These are phyloP conservation scores for Puffinus mauretanicus DNA, from an alignment of 2,113 vertebrate species.

Conservation along the genomic window DNA sequence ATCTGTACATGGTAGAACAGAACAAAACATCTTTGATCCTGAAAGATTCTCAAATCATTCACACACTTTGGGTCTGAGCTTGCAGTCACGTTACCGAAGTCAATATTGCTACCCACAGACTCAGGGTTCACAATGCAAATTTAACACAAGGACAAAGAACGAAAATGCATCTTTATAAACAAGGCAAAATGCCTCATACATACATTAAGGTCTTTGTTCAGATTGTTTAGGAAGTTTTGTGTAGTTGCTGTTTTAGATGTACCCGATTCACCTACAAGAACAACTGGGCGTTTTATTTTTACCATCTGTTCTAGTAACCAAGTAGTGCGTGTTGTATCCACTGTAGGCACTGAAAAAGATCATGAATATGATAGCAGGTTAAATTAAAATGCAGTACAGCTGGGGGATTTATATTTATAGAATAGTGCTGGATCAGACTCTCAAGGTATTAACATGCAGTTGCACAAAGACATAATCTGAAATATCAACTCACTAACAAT, in stretches of 20 bases:
- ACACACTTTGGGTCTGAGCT: background rate
- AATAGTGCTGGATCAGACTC: background rate
- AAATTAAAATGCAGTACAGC: background rate
- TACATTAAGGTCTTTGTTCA: slow-evolving; percentile 79
- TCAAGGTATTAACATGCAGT: background rate
- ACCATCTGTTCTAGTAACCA: slow-evolving; percentile 94
- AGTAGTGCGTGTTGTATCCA: slow-evolving; percentile 86
- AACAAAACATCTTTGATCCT: background rate
- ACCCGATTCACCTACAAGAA: slow-evolving; percentile 94
- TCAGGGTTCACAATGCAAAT: background rate
- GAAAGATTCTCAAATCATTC: background rate
- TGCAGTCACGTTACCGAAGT: background rate
- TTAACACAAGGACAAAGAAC: background rate
- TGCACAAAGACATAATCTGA: background rate
- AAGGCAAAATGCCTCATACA: slow-evolving; percentile 4
- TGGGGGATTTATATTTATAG: background rate
- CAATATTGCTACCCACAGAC: background rate
- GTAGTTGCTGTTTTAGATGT: slow-evolving; percentile 96
- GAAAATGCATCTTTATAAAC: background rate
- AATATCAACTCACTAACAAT: background rate
- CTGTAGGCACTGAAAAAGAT: slow-evolving; percentile 84
- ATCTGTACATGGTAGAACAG: background rate
- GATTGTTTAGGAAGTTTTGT: slow-evolving; percentile 87
- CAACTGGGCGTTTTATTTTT: slow-evolving; percentile 83
- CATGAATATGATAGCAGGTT: background rate